phyloP scores from a whole-genome alignment of 1,140 invertebrate species.

The Drosophila dunni region DNA sequence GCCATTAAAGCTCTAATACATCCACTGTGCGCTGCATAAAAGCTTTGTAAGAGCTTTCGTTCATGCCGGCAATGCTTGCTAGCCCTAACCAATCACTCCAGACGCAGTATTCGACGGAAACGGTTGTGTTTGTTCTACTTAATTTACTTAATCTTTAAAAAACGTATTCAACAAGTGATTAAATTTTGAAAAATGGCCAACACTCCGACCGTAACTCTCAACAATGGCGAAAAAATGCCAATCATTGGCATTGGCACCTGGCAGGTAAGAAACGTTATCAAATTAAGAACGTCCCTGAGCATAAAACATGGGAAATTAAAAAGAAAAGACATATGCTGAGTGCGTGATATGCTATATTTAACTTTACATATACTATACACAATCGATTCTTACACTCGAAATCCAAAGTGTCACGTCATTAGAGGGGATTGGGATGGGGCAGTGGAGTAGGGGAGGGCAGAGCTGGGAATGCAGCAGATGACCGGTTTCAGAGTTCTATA shows the following conservation, averaged over 20 bases:
- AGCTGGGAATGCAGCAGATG: not conserved
- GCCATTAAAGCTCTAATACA: not conserved
- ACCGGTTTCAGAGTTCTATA: slow-evolving; percentile 30
- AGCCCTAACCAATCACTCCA: slow-evolving; percentile 6
- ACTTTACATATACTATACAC: too few relatives aligned
- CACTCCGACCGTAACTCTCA: slow-evolving; percentile 70
- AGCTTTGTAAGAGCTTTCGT: slow-evolving; percentile 21
- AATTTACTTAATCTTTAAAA: not conserved
- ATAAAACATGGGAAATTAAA: not conserved
- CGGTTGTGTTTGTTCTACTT: slow-evolving; percentile 15
- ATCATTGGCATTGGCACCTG: slow-evolving; percentile 91
- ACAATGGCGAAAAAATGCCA: slow-evolving; percentile 88
- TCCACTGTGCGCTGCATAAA: not conserved
- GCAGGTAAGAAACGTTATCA: slow-evolving; percentile 87
- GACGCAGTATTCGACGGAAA: not conserved
- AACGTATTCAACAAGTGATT: slow-evolving; percentile 21
- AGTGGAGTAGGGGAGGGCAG: not conserved
- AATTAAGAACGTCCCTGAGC: not conserved
- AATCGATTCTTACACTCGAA: too few relatives aligned
- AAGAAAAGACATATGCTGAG: too few relatives aligned
- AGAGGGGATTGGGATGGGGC: not conserved
- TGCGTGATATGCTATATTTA: too few relatives aligned
- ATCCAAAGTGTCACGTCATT: slow-evolving; percentile 7
- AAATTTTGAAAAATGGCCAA: slow-evolving; percentile 57
- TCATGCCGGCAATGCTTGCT: not conserved